Conservation (phyloP, 2,888 invertebrate species). For the Automeris io region DNA sequence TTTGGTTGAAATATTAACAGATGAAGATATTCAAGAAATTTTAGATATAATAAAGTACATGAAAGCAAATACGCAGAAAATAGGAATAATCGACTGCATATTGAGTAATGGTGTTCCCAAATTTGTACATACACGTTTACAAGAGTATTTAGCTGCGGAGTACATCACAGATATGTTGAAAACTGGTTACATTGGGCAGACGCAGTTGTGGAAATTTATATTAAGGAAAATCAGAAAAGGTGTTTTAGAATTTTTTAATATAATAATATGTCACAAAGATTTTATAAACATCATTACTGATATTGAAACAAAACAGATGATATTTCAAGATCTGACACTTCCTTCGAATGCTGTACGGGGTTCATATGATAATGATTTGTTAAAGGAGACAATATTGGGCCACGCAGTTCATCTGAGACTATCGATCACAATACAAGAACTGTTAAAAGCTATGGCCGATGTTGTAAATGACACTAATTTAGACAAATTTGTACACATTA, state of each 20-base stretch:
- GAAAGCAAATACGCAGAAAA: constrained; percentile 7
- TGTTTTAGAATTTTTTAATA: not conserved
- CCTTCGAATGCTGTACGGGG: not conserved
- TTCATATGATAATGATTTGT: too few relatives aligned
- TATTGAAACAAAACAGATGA: not conserved
- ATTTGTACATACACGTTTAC: constrained; percentile 5
- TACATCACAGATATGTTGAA: constrained; percentile 5
- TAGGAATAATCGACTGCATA: constrained; percentile 5
- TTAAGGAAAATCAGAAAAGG: not conserved
- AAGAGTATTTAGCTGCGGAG: constrained; percentile 7
- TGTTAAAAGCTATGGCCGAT: not conserved
- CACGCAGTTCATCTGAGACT: not conserved
- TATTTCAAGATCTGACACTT: not conserved
- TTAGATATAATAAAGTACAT: constrained; percentile 1
- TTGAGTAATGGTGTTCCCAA: not conserved
- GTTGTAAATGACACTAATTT: not conserved
- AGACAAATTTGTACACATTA: not conserved
- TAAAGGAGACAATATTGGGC: not conserved
- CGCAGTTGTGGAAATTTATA: not conserved
- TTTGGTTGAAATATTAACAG: constrained; percentile 5
- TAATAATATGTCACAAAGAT: not conserved
- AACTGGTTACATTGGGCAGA: not conserved
- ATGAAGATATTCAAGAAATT: constrained; percentile 5
- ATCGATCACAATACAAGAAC: not conserved
- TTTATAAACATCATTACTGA: not conserved